Evolutionary conservation across 2,888 invertebrate genomes (phyloP).

Genomic region (Dysmachus trigonus): DNA sequence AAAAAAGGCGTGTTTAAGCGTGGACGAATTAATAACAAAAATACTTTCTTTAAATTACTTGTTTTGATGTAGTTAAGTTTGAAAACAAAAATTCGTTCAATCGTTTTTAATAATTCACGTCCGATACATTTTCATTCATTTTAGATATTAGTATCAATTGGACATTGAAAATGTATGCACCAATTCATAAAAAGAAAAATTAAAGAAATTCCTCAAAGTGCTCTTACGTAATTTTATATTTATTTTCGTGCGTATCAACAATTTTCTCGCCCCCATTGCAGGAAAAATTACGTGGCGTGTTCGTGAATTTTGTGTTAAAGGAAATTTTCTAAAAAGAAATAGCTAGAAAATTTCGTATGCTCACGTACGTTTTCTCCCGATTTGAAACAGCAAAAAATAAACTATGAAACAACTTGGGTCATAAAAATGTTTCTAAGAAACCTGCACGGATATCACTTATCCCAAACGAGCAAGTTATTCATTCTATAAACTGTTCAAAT

Average conservation of each 20-base stretch:
- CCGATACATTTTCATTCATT: no score
- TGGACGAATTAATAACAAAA: no score
- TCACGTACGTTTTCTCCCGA: not conserved
- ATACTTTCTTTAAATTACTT: no score
- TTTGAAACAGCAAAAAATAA: not conserved
- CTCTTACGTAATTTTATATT: not conserved
- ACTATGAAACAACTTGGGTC: not conserved
- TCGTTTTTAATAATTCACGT: no score
- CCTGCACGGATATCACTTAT: not conserved
- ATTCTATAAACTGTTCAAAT: slow-evolving; percentile 50
- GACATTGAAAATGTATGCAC: not conserved
- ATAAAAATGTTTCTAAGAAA: slow-evolving; percentile 3
- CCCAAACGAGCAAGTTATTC: slow-evolving; percentile 1
- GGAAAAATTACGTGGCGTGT: not conserved
- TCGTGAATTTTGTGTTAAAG: not conserved
- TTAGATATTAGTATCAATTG: no score
- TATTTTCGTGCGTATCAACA: not conserved
- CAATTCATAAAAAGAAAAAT: not conserved
- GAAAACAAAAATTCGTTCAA: no score
- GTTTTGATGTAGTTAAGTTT: no score
- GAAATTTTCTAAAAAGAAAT: not conserved
- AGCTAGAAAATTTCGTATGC: not conserved
- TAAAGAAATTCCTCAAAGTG: not conserved
- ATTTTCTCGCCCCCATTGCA: not conserved
- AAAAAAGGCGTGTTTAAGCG: no score